Base-by-base conservation (phyloP, 1,140 invertebrate species). In the Tetramorium alpestre region DNA sequence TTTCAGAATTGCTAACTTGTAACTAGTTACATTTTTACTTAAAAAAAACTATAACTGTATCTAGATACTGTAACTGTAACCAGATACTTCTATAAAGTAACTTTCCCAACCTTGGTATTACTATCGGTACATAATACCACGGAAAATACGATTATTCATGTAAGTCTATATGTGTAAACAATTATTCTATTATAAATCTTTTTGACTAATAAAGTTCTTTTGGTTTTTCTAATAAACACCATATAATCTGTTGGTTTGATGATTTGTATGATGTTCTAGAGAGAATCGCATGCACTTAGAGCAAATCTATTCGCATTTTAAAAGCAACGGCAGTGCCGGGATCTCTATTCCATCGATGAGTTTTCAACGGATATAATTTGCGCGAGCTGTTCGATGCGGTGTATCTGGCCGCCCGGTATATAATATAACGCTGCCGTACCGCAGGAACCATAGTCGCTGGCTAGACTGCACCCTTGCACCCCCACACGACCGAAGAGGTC, bases 401-500 rank as follows among this genome's bases (percentile, higher is more conserved):
- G 72, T 77, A 62, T 41, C 44, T 69, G 64, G 44, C 56, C 33
- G 44, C n/a, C 41, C 47, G 60, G 22, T 84, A 75, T 85, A 82
- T 81, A 80, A 60, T 81, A 91, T 91, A 91, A 72, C 89, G 77
- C 82, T 25, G 33, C 73, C 70, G 47, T 69, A 78, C 22, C 38
- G 47, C 41, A 72, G 72, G 54, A 85, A 91, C 88, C 92, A 91
- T 92, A 91, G 88, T 91, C 73, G 73, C 85, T 87, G 92, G 92
- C 92, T 93, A 93, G 92, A 93, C 92, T 93, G 92, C 92, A 93
- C 87, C 90, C 92, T 90, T 90, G 89, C 88, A 84, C n/a, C 80
- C 54, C 69, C 56, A 69, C 80, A 73, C 91, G 60, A 86, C 76
- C 87, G 88, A 88, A 89, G 85, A 91, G 90, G 88, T 90, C 89